A percentile compares a stretch with the other conserved stretches of the same genome.
phyloP scores from a whole-genome alignment of 2,113 vertebrate species.

The Calonectris borealis region DNA sequence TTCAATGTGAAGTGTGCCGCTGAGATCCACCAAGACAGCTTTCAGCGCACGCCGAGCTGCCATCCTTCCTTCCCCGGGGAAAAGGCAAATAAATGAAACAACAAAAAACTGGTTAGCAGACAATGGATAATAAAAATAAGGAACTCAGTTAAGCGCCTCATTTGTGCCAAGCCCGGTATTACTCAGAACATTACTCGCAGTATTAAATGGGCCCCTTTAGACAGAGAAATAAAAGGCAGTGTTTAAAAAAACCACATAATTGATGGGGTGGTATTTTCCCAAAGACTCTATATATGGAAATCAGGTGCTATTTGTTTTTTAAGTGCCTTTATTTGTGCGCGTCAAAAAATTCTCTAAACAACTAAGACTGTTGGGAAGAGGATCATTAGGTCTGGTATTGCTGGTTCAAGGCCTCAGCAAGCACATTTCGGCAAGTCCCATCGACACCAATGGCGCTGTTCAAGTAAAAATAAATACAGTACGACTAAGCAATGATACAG shows the following conservation, averaged over 20 bases:
- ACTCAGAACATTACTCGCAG: background rate
- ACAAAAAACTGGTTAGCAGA: slow-evolving; percentile 53
- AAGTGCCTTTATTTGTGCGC: background rate
- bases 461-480: background rate
- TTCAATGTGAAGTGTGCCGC: slow-evolving; percentile 92
- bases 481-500: background rate
- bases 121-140: slow-evolving; percentile 66
- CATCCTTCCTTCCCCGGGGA: slow-evolving; percentile 75
- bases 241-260: slow-evolving; percentile 7
- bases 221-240: background rate
- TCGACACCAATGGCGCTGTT: rapidly evolving
- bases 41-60: slow-evolving; percentile 81
- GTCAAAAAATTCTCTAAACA: background rate
- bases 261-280: background rate
- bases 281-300: background rate
- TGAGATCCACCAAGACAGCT: slow-evolving; percentile 95
- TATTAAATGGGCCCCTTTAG: background rate
- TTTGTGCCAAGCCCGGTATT: background rate
- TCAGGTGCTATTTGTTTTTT: background rate
- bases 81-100: slow-evolving; percentile 50
- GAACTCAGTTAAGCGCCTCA: slow-evolving; percentile 29
- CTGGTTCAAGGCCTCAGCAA: background rate
- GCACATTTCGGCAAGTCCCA: background rate
- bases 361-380: background rate
- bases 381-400: background rate